Conservation (phyloP, 30 jellyfish, hydroid and myxozoan genomes). For the Clytia hemisphaerica region DNA sequence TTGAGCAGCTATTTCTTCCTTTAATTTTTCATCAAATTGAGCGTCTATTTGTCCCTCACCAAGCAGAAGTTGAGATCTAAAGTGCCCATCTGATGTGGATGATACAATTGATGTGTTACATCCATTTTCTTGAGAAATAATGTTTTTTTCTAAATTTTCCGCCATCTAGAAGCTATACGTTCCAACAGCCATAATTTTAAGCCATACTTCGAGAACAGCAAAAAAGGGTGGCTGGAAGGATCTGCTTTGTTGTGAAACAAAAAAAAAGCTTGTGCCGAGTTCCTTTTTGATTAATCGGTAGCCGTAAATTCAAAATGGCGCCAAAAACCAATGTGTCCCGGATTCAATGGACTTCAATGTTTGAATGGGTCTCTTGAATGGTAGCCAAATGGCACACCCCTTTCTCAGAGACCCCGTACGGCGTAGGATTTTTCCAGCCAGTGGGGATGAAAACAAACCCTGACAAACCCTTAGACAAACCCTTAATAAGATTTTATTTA, state of each 20-base stretch:
- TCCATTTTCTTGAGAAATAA: not conserved
- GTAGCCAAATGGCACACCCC: too few relatives aligned
- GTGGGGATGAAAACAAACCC: too few relatives aligned
- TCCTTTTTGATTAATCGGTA: too few relatives aligned
- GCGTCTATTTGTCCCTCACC: not conserved
- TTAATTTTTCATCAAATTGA: slow-evolving; percentile 4
- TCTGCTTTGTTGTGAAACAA: slow-evolving; percentile 24
- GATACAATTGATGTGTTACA: not conserved
- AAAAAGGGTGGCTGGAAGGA: slow-evolving; percentile 24
- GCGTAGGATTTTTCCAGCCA: too few relatives aligned
- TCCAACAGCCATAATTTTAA: slow-evolving; percentile 3
- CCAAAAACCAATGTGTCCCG: too few relatives aligned
- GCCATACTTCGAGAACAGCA: slow-evolving; percentile 24
- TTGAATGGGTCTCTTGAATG: too few relatives aligned
- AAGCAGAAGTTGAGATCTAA: not conserved
- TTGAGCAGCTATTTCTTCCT: slow-evolving; percentile 36
- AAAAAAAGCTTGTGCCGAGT: too few relatives aligned
- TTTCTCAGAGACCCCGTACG: too few relatives aligned
- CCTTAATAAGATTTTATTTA: too few relatives aligned
- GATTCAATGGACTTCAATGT: too few relatives aligned
- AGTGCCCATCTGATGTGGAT: not conserved
- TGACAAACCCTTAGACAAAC: too few relatives aligned
- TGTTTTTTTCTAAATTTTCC: slow-evolving; percentile 28
- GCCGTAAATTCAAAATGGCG: too few relatives aligned
- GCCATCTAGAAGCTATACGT: slow-evolving; percentile 42